A percentile compares a stretch with the other conserved stretches of the same genome.
These are phyloP conservation scores for Peromyscus polionotus DNA, from an alignment of 2,113 vertebrate genomes.

Conservation along the genomic window DNA sequence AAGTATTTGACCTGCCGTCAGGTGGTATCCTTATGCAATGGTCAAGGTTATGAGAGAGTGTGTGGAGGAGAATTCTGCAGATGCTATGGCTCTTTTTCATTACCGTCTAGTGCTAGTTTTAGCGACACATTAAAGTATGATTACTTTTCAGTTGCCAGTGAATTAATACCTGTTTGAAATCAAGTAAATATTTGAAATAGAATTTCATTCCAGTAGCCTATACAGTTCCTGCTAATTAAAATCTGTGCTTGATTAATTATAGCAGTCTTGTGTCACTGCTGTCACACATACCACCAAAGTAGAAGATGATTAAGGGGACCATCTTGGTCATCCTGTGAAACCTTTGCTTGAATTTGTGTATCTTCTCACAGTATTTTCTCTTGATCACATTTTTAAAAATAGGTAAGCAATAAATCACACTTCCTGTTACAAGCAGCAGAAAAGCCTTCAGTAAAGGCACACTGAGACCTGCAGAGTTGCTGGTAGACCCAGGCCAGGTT, in stretches of 20 bases:
- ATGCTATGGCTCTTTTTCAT: conserved; percentile 27
- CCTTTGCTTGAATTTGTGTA: neutral
- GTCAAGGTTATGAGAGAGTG: neutral
- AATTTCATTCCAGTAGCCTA: neutral
- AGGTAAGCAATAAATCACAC: neutral
- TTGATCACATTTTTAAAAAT: conserved; percentile 9
- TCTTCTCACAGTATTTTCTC: neutral
- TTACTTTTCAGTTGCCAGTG: neutral
- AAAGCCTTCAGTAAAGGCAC: neutral
- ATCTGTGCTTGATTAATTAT: neutral
- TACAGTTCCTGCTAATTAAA: conserved; percentile 43
- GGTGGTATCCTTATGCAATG: neutral
- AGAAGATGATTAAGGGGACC: neutral
- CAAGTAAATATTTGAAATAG: conserved; percentile 37
- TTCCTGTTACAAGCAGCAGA: conserved; percentile 1
- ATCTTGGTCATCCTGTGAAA: neutral
- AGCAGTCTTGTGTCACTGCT: neutral
- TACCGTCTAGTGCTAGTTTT: neutral
- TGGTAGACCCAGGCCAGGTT: neutral
- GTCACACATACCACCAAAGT: neutral
- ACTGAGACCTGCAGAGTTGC: neutral
- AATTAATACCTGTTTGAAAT: conserved; percentile 6
- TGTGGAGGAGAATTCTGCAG: neutral
- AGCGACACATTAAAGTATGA: neutral
- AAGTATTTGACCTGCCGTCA: neutral